Conservation (phyloP, 35 echinoderm and acorn worm species). For the Anneissia japonica region DNA sequence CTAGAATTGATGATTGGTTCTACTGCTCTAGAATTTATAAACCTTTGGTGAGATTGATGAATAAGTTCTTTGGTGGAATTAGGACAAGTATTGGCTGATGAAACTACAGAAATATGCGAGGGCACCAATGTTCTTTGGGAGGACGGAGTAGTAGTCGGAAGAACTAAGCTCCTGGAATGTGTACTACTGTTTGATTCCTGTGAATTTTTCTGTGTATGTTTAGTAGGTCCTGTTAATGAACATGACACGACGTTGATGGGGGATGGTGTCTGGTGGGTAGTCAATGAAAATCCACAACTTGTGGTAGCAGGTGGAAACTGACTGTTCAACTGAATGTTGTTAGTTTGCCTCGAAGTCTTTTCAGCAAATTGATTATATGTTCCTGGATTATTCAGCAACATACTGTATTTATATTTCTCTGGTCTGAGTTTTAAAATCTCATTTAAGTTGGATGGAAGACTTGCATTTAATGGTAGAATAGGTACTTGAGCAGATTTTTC, state of each 20-base stretch:
- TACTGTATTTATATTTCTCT: slow-evolving; percentile 92
- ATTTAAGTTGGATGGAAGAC: slow-evolving; percentile 2
- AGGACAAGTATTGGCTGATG: neutral
- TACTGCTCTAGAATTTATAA: neutral
- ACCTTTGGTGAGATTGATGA: neutral
- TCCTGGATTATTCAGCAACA: slow-evolving; percentile 63
- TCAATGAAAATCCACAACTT: neutral
- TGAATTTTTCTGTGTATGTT: neutral
- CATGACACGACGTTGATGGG: too few species aligned
- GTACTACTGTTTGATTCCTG: neutral
- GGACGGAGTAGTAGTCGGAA: neutral
- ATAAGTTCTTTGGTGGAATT: neutral
- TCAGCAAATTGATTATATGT: neutral
- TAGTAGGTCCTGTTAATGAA: neutral
- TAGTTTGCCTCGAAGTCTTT: neutral
- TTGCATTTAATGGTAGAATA: neutral
- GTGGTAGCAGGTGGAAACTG: neutral
- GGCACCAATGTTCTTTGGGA: neutral
- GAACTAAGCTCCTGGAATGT: neutral
- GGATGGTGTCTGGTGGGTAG: neutral
- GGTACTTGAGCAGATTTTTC: neutral
- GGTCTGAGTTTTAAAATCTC: slow-evolving; percentile 40
- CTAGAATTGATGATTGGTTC: neutral
- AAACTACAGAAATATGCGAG: neutral
- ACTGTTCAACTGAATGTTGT: neutral